These are phyloP conservation scores for Amorpha juglandis DNA, from an alignment of 2,888 invertebrate species.

Conservation along the genomic window DNA sequence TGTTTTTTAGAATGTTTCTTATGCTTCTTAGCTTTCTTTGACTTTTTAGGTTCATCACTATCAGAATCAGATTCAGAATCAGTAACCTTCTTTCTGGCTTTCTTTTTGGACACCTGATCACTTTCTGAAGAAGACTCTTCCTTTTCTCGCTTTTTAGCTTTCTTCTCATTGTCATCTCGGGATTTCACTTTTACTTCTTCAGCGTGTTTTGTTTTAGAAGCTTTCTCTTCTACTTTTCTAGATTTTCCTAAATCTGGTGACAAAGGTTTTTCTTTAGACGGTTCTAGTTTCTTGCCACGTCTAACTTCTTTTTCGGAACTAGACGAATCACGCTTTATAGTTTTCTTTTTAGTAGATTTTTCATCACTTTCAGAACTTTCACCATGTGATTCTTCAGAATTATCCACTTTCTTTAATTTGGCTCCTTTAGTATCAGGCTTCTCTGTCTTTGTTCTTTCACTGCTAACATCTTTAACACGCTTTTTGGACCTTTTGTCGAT, in stretches of 20 bases:
- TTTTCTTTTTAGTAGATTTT: slow-evolving; percentile 80
- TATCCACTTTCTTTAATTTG: slow-evolving; percentile 71
- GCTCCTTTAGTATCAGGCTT: slow-evolving; percentile 63
- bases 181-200: slow-evolving; percentile 82
- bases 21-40: slow-evolving; percentile 91
- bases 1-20: slow-evolving; percentile 95
- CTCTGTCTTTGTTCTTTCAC: slow-evolving; percentile 68
- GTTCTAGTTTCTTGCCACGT: slow-evolving; percentile 68
- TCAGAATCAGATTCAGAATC: slow-evolving; percentile 87
- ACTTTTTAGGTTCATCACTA: slow-evolving; percentile 86
- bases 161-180: slow-evolving; percentile 85
- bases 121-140: slow-evolving; percentile 83
- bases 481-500: slow-evolving; percentile 74
- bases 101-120: slow-evolving; percentile 80
- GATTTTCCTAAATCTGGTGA: slow-evolving; percentile 71
- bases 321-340: slow-evolving; percentile 71
- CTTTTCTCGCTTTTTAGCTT: slow-evolving; percentile 85
- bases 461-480: slow-evolving; percentile 65
- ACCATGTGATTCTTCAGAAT: slow-evolving; percentile 74
- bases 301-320: slow-evolving; percentile 76
- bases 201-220: slow-evolving; percentile 74
- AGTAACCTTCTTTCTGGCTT: slow-evolving; percentile 82
- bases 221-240: slow-evolving; percentile 70
- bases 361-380: slow-evolving; percentile 80
- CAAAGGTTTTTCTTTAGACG: slow-evolving; percentile 64